Base-by-base conservation (phyloP, 2,113 vertebrate species). In the Meleagris gallopavo region DNA sequence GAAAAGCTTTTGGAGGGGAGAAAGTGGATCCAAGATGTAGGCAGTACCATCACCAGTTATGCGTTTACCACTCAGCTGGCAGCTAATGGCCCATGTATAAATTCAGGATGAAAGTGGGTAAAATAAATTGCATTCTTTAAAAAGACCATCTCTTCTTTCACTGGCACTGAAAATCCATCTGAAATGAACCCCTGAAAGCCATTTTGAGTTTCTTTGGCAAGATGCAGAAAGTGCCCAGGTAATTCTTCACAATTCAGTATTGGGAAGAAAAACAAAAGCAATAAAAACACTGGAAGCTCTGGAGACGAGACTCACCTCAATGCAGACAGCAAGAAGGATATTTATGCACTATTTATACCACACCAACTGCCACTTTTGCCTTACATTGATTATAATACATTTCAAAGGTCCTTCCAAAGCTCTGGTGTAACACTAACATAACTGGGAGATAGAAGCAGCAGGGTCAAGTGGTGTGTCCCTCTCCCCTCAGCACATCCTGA, bases 31-130 rank as follows among this genome's bases (percentile, higher is more conserved):
- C 36, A 65, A 89, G 82, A 85, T 58, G 75, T 43, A 94, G 87
- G 75, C 74, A 92, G 78, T 73, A 80, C 78, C 87, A 94, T 67
- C 67, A 89, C 84, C 86, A 89, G 84, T 94, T 88, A 76, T 78
- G 93, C 88, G 86, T 91, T 96, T 94, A 90, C 50, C 86, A 95
- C 84, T 93, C 71, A 91, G 94, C 90, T 92, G 92, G 88, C 70
- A 94, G 80, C 83, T 94, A 92, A 95, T 94, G 93, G 91, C 48
- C 89, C 89, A 50, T 83, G 41, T 58, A 82, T 54, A 93, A 92
- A 92, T 8, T 89, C 77, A 30, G 78, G 91, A 62, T 76, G 91
- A 87, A 88, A 92, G 87, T 38, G 81, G 82, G 75, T 61, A 95
- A 89, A 93, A 92, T 57, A 93, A 89, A 79, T 54, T 58, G 78